Base-by-base conservation (phyloP, 2,888 invertebrate genomes). In the Parasteatoda lunata region DNA sequence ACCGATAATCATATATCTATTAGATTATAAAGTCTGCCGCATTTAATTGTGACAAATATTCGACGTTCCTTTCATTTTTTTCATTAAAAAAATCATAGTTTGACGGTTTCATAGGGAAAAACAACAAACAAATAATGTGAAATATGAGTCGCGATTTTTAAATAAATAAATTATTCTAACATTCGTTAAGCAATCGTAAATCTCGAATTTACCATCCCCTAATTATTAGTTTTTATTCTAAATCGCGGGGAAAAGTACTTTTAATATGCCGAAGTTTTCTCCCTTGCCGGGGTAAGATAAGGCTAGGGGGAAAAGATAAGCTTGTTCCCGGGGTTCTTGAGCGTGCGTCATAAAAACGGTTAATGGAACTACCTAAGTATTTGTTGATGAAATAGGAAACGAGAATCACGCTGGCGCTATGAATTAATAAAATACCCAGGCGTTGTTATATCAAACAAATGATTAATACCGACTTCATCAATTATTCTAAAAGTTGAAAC, bases 401-500 rank as follows among this genome's bases (percentile, higher is more conserved):
- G 54, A 65, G 85, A 80, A 85, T 85, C 85, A 76, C 69, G 78
- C 78, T 84, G 84, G 78, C 73, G 75, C 70, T 80, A 86, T 86
- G 85, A 86, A 86, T 80, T 86, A 86, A 86, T 86, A 86, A 86
- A 86, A 86, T 80, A 80, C 80, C 80, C 71, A 77, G 71, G 75
- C 80, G 71, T 77, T 64, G 85, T 77, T 80, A 80, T 86, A 86
- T 86, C 76, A 79, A 80, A 81, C 85, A 86, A 86, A 86, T 86
- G 80, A 86, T 86, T 86, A 86, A 86, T 86, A 80, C 85, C 85
- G 85, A 79, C 85, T 86, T 80, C 85, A 86, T 86, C 85, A 86
- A 86, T 86, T 86, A 86, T 86, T 80, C 85, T 86, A 76, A 81
- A 86, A 86, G 85, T 86, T 86, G 85, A 86, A 86, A 80, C 84